Percentiles rank a stretch among this genome's conserved stretches.
Evolutionary conservation across 2,113 vertebrate species (phyloP).

Genomic region (Cynocephalus volans): DNA sequence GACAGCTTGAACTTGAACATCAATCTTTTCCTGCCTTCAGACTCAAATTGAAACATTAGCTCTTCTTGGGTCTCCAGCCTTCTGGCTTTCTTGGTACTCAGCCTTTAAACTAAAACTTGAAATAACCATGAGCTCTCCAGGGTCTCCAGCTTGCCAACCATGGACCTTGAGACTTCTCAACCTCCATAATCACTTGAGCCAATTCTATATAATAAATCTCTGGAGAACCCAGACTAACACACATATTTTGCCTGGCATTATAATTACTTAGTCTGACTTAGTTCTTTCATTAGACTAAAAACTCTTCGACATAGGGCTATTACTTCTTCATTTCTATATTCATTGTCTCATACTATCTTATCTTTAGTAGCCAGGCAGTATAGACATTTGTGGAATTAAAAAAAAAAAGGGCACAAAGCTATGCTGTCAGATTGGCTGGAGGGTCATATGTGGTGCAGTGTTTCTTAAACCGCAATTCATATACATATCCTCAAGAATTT

Average conservation of each 20-base stretch:
- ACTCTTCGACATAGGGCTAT: neutral
- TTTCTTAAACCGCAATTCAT: neutral
- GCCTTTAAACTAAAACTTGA: neutral
- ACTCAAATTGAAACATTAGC: neutral
- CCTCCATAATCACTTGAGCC: neutral
- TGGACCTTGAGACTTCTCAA: neutral
- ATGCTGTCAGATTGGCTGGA: neutral
- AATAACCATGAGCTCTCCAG: neutral
- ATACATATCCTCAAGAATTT: neutral
- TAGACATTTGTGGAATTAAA: slow-evolving; percentile 9
- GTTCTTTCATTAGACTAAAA: neutral
- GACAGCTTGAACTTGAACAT: too few relatives aligned
- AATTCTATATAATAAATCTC: neutral
- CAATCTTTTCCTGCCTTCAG: too few relatives aligned
- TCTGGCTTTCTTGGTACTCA: neutral
- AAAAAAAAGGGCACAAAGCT: neutral
- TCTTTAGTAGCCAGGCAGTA: neutral
- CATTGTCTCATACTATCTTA: neutral
- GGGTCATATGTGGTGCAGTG: neutral
- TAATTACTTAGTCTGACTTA: neutral
- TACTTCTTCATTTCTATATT: neutral
- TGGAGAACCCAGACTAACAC: neutral
- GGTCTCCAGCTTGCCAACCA: neutral
- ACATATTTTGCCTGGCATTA: neutral
- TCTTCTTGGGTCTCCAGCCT: neutral